phyloP scores from a whole-genome alignment of 53 echinoderm and acorn worm genomes.

The Crossaster papposus region DNA sequence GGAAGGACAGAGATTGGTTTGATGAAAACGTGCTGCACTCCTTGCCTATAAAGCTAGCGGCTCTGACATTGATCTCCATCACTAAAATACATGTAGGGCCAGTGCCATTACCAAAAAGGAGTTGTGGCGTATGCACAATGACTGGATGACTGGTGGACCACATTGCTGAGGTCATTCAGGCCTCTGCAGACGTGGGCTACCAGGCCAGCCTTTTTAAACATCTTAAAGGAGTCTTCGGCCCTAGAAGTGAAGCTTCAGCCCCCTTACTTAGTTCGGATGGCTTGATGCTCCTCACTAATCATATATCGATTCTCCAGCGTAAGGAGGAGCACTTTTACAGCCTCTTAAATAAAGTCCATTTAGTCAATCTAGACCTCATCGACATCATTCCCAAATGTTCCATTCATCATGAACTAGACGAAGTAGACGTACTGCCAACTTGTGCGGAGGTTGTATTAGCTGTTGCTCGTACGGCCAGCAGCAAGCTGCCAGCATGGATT shows the following conservation, averaged over 20 bases:
- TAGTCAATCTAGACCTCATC: background rate
- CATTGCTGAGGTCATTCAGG: background rate
- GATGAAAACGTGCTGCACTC: too few relatives aligned
- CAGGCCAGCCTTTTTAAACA: background rate
- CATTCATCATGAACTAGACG: conserved; percentile 11
- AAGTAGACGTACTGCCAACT: conserved; percentile 18
- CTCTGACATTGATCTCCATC: too few relatives aligned
- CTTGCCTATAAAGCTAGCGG: too few relatives aligned
- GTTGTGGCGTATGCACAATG: too few relatives aligned
- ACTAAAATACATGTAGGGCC: too few relatives aligned
- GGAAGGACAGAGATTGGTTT: too few relatives aligned
- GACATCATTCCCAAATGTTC: background rate
- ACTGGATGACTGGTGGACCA: background rate
- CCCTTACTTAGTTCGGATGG: background rate
- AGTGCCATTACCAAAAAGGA: too few relatives aligned
- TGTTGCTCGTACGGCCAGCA: background rate
- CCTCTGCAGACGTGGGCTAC: background rate
- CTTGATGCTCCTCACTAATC: background rate
- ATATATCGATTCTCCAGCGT: background rate
- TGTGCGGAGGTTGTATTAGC: conserved; percentile 10
- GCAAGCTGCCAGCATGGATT: background rate
- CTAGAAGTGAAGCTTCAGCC: background rate
- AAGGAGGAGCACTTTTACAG: background rate
- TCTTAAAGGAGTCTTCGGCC: background rate
- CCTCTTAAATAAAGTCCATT: background rate